Evolutionary conservation across 2,113 vertebrate species (phyloP).

Genomic region (Sminthopsis crassicaudata): DNA sequence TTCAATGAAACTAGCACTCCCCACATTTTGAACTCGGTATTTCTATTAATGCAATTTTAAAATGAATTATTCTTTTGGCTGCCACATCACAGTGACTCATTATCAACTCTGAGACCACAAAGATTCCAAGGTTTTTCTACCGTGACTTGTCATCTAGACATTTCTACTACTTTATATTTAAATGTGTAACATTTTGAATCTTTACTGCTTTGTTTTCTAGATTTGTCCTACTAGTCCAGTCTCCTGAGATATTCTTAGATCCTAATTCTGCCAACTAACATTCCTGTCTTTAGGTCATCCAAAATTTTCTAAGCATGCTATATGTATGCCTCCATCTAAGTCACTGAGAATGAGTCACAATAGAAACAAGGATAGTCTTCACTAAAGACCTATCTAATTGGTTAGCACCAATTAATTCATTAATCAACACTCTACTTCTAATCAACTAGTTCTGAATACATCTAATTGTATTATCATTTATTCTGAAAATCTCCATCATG

Average conservation of each 20-base stretch:
- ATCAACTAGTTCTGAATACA: neutral
- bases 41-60: constrained; percentile 24
- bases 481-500: neutral
- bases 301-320: neutral
- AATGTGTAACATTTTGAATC: neutral
- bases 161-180: constrained; percentile 6
- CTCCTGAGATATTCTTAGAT: neutral
- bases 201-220: neutral
- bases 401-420: neutral
- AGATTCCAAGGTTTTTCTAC: constrained; percentile 7
- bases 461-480: neutral
- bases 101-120: neutral
- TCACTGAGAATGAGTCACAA: constrained; percentile 25
- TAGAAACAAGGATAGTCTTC: neutral
- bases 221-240: neutral
- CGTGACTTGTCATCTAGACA: constrained; percentile 13
- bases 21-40: neutral
- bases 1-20: neutral
- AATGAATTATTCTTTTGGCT: constrained; percentile 26
- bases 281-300: neutral
- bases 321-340: neutral
- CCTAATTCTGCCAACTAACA: neutral
- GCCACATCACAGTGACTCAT: neutral
- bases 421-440: neutral
- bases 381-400: neutral